phyloP scores from a whole-genome alignment of 2,113 vertebrate species.

The Larimichthys polyactis region DNA sequence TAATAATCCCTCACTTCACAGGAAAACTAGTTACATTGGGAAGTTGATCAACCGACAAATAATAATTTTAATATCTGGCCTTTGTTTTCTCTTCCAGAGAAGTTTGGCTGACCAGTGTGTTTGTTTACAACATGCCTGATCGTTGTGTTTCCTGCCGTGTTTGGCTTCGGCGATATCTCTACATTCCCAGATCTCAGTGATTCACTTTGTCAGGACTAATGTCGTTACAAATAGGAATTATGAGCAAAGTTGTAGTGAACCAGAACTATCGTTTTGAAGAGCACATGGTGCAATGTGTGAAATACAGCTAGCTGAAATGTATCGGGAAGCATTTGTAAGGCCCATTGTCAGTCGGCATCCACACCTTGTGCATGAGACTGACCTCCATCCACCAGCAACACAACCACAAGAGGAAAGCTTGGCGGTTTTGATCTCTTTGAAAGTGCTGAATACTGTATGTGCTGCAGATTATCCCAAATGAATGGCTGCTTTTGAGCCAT shows the following conservation, averaged over 20 bases:
- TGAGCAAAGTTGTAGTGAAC: too few species aligned
- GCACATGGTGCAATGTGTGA: too few species aligned
- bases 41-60: not conserved
- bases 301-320: not conserved
- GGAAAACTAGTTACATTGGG: not conserved
- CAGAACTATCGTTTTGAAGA: too few species aligned
- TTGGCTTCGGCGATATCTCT: not conserved
- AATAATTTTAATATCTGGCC: not conserved
- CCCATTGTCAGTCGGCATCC: not conserved
- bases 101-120: not conserved
- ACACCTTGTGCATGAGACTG: not conserved
- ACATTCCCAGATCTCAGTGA: not conserved
- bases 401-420: not conserved
- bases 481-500: constrained; percentile 2
- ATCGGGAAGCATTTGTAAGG: not conserved
- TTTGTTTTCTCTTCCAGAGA: not conserved
- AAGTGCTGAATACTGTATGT: not conserved
- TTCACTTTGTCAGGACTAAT: not conserved
- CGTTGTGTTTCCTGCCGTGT: not conserved
- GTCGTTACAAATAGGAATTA: too few species aligned
- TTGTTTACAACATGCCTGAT: not conserved
- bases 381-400: not conserved
- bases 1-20: not conserved
- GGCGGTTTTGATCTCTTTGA: not conserved
- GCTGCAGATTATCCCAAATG: constrained; percentile 6